Evolutionary conservation across 2,797 vertebrate genomes (phyloP), one percentile per base, ranked within the genome.

Genomic region (Limosa lapponica): DNA sequence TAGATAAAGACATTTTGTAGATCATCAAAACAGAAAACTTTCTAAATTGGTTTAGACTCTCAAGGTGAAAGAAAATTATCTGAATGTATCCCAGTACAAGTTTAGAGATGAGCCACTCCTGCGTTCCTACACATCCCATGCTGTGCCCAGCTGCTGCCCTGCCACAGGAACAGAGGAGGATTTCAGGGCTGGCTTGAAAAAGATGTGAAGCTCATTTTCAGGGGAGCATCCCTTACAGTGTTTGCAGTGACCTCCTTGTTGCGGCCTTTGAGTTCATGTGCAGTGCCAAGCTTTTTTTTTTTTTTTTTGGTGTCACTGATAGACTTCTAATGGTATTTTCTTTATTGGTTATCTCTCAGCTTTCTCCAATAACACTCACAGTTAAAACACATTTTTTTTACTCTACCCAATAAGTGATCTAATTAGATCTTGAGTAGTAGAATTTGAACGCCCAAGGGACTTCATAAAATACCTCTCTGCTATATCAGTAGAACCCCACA

Each of bases 161-260:
- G 39, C 52, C 70, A 20, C 6, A 2, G 32, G 36, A 49, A 2
- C 0, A 0, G 23, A 16, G 10, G 5, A 70, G 30, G 36, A 32
- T 19, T 90, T 49, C 62, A 54, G 18, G 11, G 70, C 61, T 81
- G 73, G 7, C 43, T 51, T 81, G 39, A 51, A 81, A 83, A 83
- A 80, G 48, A n/a, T 2, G 1, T 6, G 30, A 82, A 85, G 27
- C 3, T 52, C 37, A 34, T 69, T 85, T 94, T 90, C n/a, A 19
- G n/a, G 59, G 25, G 7, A 37, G 46, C 48, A 58, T 44, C 48
- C 51, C 11, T 44, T 49, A 23, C 15, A 46, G 25, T 1, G 0
- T 46, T 82, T 58, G 24, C 43, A 59, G 59, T 20, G 4, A 39
- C 0, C 2, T 71, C 12, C 16, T 51, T 64, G 49, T 36, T 43